Percentiles rank a stretch among this genome's conserved stretches.
Evolutionary conservation across 2,113 vertebrate genomes (phyloP).

Genomic region (Sigmodon hispidus): DNA sequence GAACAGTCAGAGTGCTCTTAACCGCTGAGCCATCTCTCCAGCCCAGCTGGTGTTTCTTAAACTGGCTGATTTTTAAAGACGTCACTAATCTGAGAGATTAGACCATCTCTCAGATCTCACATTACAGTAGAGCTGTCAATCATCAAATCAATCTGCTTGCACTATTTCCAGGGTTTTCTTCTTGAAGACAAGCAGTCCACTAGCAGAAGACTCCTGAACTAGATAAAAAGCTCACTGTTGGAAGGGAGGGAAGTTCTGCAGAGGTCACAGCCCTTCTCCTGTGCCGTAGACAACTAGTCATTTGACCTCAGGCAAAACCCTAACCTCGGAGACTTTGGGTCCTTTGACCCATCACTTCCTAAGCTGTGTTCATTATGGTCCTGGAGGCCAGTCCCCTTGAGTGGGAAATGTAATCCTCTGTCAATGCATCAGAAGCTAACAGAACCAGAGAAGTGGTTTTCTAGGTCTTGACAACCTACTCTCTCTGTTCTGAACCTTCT

Average conservation of each 20-base stretch:
- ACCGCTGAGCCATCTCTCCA: too few relatives aligned
- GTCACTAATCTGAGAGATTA: background rate
- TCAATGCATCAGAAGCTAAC: too few relatives aligned
- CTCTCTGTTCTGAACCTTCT: background rate
- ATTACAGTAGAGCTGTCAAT: background rate
- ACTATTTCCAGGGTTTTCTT: background rate
- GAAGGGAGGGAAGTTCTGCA: background rate
- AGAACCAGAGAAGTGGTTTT: background rate
- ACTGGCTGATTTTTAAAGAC: background rate
- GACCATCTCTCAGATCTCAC: background rate
- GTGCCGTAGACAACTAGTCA: background rate
- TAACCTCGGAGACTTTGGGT: background rate
- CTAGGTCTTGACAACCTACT: background rate
- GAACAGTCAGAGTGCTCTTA: too few relatives aligned
- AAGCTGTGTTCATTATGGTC: too few relatives aligned
- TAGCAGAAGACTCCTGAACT: background rate
- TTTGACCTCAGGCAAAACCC: background rate
- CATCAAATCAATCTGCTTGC: background rate
- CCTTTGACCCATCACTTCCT: background rate
- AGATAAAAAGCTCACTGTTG: background rate
- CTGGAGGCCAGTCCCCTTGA: background rate
- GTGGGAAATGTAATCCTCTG: background rate
- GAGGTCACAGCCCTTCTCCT: background rate
- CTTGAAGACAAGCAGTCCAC: constrained; percentile 2
- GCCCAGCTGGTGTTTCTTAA: background rate